Evolutionary conservation across 2,888 invertebrate species (phyloP), one percentile per base, ranked within the genome.

Genomic region (Drosophila stalkeri): DNA sequence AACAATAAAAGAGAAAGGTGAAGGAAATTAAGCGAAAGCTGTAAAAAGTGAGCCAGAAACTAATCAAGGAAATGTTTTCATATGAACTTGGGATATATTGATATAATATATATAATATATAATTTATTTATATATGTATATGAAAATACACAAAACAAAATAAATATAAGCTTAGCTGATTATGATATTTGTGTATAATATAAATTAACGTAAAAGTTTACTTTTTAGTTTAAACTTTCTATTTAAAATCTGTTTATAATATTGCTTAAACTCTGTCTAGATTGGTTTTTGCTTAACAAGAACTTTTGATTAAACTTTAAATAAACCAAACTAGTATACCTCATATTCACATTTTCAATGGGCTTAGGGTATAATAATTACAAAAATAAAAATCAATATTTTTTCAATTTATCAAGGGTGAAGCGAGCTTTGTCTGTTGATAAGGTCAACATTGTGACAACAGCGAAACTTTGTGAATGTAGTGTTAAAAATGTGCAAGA

Each of bases 1-100:
- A 55, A 68, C 56, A 80, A 81, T 63, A 70, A 73, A 60, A 49
- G 23, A 20, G 49, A 43, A 33, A 35, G 16, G 46, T 16, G 9
- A n/a, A 37, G 23, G 20, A 55, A 11, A 43, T 12, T 37, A 39
- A 35, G 14, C 14, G 14, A 35, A 31, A 51, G 8, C 31, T 51
- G 18, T 14, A 47, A 27, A 33, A 33, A 33, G 18, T 31, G n/a
- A 6, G 8, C 46, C 2, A 2, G 5, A n/a, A 33, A 39, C 31
- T 12, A 35, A 18, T 8, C 20, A 39, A 51, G 51, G 18, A 55
- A 52, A 39, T 33, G 14, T 1, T 12, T 2, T 9, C 20, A 31
- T 41, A 16, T 11, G 14, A 51, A 33, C 14, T 51, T 33, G 7
- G 5, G 27, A 27, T 27, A 27, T 27, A 27, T 27, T 27, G 27